Percentiles rank a stretch among this genome's conserved stretches.
Conservation (phyloP, 2,113 vertebrate genomes). For the Oenanthe melanoleuca region DNA sequence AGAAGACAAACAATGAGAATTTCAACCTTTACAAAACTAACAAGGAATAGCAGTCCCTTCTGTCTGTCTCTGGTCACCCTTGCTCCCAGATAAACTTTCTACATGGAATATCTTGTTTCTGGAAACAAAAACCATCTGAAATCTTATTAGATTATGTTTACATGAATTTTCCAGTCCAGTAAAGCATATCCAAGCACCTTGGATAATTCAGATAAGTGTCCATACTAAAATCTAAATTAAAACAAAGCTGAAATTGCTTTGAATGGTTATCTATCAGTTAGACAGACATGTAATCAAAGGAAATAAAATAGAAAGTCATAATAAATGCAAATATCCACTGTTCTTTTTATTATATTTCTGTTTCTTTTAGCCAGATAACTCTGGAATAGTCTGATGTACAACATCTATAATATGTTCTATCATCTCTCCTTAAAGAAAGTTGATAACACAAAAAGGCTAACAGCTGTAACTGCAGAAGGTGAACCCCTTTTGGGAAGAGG, state of each 20-base stretch:
- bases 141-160: slow-evolving; percentile 9
- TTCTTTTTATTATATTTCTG: background rate
- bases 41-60: background rate
- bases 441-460: background rate
- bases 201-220: background rate
- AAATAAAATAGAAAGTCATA: background rate
- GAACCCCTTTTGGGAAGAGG: rapidly evolving
- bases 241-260: background rate
- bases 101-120: background rate
- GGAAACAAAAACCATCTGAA: background rate
- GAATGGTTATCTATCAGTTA: background rate
- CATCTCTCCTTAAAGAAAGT: background rate
- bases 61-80: background rate
- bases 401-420: background rate
- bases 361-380: background rate
- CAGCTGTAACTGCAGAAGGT: background rate
- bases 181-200: slow-evolving; percentile 5
- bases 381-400: background rate
- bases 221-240: slow-evolving; percentile 1
- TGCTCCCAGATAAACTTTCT: background rate
- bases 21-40: background rate
- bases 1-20: background rate
- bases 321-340: background rate
- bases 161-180: slow-evolving; percentile 27
- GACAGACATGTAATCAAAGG: background rate